phyloP scores from a whole-genome alignment of 2,113 vertebrate species.

The Psettodes erumei region DNA sequence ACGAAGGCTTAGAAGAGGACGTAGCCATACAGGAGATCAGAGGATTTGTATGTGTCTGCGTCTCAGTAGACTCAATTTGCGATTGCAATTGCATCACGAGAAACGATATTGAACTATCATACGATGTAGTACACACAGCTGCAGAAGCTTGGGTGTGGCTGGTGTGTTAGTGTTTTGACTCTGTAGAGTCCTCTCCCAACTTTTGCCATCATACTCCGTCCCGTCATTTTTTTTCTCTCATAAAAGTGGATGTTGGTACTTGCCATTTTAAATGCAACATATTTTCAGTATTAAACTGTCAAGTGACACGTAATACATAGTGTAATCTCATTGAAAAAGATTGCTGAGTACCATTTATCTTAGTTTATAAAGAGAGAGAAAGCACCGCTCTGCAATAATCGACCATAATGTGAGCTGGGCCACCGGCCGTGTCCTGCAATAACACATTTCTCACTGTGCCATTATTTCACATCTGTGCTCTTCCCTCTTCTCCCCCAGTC shows the following conservation, averaged over 20 bases:
- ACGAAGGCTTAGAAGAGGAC: slow-evolving; percentile 40
- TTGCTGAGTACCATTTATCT: too few relatives aligned
- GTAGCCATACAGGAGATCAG: background rate
- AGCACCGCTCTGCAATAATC: too few relatives aligned
- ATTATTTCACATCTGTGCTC: too few relatives aligned
- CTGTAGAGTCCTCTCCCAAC: background rate
- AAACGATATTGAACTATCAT: slow-evolving; percentile 13
- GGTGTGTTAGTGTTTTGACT: background rate
- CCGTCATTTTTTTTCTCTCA: background rate
- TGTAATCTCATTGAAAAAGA: background rate
- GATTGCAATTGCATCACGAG: background rate
- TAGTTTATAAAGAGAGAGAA: too few relatives aligned
- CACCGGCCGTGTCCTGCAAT: too few relatives aligned
- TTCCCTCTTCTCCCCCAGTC: too few relatives aligned
- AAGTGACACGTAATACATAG: background rate
- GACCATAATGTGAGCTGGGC: too few relatives aligned
- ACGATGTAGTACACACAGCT: background rate
- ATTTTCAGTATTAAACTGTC: background rate
- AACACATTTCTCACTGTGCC: too few relatives aligned
- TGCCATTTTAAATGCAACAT: background rate
- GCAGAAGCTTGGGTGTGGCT: slow-evolving; percentile 11
- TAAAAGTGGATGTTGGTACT: background rate
- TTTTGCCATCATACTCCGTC: background rate
- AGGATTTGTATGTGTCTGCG: background rate
- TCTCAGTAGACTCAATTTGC: background rate